Base-by-base conservation (phyloP, 2,888 invertebrate species). In the Sphaerophoria taeniata region DNA sequence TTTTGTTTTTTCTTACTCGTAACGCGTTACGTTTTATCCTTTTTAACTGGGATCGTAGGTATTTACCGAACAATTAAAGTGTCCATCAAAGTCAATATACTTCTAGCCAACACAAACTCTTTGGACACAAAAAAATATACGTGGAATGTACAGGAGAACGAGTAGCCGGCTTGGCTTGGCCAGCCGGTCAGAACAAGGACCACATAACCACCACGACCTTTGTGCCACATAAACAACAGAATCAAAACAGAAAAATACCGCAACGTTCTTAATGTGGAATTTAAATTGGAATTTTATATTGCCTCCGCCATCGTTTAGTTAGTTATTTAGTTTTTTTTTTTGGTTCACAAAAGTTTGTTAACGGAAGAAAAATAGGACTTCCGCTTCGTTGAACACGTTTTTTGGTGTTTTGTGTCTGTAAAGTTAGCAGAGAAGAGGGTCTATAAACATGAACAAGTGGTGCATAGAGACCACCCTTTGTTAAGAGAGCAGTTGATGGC, bases 21-120 rank as follows among this genome's bases (percentile, higher is more conserved):
- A 60, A 34, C 51, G 45, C 24, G 33, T 58, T 65, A 56, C 12
- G 9, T 6, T 39, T 7, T 9, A 6, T 63, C 39, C 72, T 65
- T 36, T 5, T 24, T 16, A 36, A 14, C 36, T 47, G 33, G 72
- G 65, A 72, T 53, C 24, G 24, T 36, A 45, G 39, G 60, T 79
- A 70, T 81, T 80, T 75, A 81, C 69, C 63, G 75, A 81, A 71
- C 76, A 81, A 76, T 76, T 81, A 81, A 81, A 81, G 58, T 71
- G 81, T 71, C 81, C 81, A 71, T 81, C 81, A 81, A 81, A 76
- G 76, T 81, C 70, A 70, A 70, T 70, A 70, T 4, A 45, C 24
- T 24, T 24, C 24, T 2, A 63, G 60, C 11, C 16, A 7, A 36
- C 12, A 47, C 16, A 39, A 56, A 33, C 70, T 47, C 24, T 43